These are phyloP conservation scores for Baryphthengus martii DNA, from an alignment of 2,113 vertebrate genomes.

Conservation along the genomic window DNA sequence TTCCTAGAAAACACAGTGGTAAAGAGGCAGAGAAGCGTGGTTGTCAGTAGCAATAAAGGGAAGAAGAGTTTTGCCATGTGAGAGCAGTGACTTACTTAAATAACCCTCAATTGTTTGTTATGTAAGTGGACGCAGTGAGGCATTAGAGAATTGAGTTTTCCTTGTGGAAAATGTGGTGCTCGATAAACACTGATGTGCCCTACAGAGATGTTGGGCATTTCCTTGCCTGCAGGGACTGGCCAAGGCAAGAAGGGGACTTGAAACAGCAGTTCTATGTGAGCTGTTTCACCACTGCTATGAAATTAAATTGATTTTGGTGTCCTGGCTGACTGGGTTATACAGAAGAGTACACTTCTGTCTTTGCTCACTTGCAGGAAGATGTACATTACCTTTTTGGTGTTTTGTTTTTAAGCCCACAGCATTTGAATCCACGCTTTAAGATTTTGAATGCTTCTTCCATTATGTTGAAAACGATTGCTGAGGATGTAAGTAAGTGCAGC, in stretches of 20 bases:
- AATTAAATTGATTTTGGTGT: neutral
- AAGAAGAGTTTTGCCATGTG: neutral
- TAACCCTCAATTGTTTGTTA: neutral
- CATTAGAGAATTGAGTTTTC: neutral
- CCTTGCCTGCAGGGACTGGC: neutral
- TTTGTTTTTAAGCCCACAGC: neutral
- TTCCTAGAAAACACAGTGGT: neutral
- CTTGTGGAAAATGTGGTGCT: neutral
- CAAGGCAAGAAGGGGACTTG: neutral
- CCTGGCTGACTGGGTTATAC: neutral
- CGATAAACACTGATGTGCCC: neutral
- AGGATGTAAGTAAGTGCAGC: neutral
- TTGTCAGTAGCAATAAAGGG: neutral
- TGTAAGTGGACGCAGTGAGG: neutral
- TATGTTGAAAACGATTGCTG: neutral
- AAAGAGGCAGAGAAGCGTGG: neutral
- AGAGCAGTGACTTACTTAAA: neutral
- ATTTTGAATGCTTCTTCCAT: neutral
- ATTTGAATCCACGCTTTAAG: neutral
- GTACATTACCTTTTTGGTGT: neutral
- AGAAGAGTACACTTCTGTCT: neutral
- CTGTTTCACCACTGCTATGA: neutral
- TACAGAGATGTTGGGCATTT: neutral
- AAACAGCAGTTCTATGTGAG: neutral
- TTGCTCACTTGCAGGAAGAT: neutral